phyloP scores from a whole-genome alignment of 2,888 invertebrate species.

The Balanococcus diminutus region DNA sequence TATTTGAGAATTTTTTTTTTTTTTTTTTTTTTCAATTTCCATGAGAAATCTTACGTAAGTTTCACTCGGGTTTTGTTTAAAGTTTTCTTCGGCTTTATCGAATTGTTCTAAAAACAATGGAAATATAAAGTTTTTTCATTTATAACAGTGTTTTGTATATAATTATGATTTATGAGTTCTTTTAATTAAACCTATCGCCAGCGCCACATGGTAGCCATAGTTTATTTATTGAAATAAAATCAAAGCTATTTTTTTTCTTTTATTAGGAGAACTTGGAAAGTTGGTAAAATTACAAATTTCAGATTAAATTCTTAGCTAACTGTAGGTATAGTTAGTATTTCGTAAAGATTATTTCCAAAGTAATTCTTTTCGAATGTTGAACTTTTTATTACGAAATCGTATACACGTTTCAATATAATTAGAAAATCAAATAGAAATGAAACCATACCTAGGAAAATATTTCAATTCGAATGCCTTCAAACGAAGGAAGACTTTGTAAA shows the following conservation, averaged over 20 bases:
- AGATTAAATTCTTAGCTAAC: background rate
- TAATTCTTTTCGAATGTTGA: background rate
- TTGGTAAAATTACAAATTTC: background rate
- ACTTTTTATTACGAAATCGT: background rate
- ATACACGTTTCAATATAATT: background rate
- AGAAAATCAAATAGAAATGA: background rate
- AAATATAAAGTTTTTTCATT: background rate
- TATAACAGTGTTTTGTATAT: background rate
- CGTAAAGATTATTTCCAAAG: background rate
- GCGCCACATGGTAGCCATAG: background rate
- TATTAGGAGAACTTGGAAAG: background rate
- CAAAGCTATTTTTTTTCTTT: background rate
- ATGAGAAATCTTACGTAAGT: background rate
- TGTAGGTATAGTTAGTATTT: background rate
- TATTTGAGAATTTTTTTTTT: too few species aligned
- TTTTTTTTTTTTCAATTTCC: background rate
- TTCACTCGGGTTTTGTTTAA: background rate
- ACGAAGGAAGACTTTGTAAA: conserved; percentile 12
- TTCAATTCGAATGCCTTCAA: background rate
- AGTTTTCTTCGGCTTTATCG: background rate
- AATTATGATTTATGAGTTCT: conserved; percentile 7
- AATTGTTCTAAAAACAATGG: background rate
- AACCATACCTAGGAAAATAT: background rate
- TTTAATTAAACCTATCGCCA: background rate
- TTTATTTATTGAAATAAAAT: background rate